Conservation (phyloP, 1,140 invertebrate genomes). For the Zaprionus capensis region DNA sequence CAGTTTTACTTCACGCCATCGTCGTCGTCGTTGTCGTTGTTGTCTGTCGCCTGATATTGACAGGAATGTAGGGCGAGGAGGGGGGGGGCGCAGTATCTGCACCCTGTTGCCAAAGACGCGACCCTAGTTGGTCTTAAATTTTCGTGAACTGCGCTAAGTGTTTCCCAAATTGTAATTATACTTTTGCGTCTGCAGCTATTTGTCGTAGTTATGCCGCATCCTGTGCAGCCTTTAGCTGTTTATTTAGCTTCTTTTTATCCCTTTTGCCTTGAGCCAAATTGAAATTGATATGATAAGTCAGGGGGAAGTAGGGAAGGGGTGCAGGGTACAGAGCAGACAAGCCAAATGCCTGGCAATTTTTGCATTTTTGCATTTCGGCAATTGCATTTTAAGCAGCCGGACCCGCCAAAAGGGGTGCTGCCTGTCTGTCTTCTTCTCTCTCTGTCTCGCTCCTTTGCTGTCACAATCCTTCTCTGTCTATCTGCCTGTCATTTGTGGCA, state of each 20-base stretch:
- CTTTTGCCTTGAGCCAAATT: conserved; percentile 55
- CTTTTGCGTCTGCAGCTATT: conserved; percentile 75
- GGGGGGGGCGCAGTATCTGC: background rate
- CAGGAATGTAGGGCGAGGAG: background rate
- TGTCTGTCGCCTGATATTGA: conserved; percentile 46
- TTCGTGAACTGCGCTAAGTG: conserved; percentile 71
- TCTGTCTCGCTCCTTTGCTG: background rate
- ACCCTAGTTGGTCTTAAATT: conserved; percentile 32
- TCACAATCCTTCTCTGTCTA: background rate
- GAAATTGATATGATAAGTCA: conserved; percentile 78
- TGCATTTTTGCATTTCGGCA: conserved; percentile 64
- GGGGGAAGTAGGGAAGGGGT: conserved; percentile 11
- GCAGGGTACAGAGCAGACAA: background rate
- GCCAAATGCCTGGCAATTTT: conserved; percentile 54
- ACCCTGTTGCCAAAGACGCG: conserved; percentile 41
- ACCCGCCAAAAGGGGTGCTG: conserved; percentile 20
- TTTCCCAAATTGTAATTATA: conserved; percentile 82
- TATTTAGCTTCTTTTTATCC: conserved; percentile 38
- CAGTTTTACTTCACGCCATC: conserved; percentile 77
- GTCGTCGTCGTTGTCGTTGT: conserved; percentile 26
- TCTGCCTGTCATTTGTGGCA: conserved; percentile 12
- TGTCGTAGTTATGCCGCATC: conserved; percentile 57
- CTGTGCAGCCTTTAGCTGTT: conserved; percentile 38
- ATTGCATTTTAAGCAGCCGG: conserved; percentile 77
- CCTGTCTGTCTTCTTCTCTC: background rate